Conservation (phyloP, 2,113 vertebrate genomes). For the Sceloporus tristichus region DNA sequence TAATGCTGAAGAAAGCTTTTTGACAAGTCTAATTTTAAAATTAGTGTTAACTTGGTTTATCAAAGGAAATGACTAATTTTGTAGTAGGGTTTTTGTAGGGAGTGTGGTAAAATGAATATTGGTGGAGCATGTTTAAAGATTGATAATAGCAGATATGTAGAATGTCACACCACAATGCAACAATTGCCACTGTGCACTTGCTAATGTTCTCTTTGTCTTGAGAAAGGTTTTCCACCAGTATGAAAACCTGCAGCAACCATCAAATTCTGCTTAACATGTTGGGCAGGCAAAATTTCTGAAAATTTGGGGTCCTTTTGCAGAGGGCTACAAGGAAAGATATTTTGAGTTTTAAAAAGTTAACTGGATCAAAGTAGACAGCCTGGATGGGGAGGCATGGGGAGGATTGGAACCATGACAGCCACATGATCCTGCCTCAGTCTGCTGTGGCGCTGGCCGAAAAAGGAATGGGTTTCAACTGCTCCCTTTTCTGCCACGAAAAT, state of each 20-base stretch:
- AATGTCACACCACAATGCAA: background rate
- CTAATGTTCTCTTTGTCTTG: no score
- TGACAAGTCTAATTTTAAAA: background rate
- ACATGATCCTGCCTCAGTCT: no score
- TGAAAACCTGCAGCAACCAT: background rate
- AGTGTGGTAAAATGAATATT: background rate
- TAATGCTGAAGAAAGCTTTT: background rate
- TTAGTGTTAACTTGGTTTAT: background rate
- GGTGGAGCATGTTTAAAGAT: background rate
- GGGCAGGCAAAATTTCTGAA: background rate
- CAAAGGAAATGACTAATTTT: background rate
- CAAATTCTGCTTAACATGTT: background rate
- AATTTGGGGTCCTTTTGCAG: no score
- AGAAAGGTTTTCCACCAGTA: background rate
- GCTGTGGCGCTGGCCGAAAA: no score
- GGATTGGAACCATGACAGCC: no score
- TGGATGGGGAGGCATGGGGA: no score
- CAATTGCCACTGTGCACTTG: no score
- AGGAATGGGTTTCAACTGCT: no score
- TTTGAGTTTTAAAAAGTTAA: no score
- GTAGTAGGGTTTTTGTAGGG: background rate
- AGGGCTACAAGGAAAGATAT: no score
- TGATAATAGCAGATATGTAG: background rate
- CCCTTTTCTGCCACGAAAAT: no score
- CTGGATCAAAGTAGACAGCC: no score